phyloP scores from a whole-genome alignment of 2,797 vertebrate genomes.

The Sphenodon punctatus region DNA sequence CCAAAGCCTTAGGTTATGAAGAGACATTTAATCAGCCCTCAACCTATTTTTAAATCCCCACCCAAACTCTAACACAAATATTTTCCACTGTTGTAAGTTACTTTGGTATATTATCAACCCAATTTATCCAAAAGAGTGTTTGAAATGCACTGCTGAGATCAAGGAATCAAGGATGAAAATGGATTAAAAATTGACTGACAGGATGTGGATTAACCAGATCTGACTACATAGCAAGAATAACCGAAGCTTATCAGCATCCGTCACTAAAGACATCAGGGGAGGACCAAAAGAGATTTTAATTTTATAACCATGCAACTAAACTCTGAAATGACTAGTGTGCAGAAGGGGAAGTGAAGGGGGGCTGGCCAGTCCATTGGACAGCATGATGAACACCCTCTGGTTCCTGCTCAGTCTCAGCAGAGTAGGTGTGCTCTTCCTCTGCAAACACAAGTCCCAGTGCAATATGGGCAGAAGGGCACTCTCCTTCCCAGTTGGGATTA shows the following conservation, averaged over 20 bases:
- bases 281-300: not conserved
- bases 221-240: not conserved
- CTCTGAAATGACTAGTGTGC: not conserved
- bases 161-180: not conserved
- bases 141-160: not conserved
- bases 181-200: not conserved
- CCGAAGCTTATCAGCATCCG: not conserved
- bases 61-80: too few relatives aligned
- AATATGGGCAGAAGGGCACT: too few relatives aligned
- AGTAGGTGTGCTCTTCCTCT: too few relatives aligned
- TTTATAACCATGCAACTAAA: not conserved
- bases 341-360: not conserved
- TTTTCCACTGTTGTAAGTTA: too few relatives aligned
- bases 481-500: too few relatives aligned
- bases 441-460: too few relatives aligned
- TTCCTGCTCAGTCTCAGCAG: too few relatives aligned
- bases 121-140: not conserved
- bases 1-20: not conserved
- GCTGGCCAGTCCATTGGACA: too few relatives aligned
- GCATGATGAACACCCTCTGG: too few relatives aligned
- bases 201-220: conserved; percentile 14
- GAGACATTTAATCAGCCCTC: not conserved
- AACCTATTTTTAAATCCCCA: too few relatives aligned
- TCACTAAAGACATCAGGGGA: not conserved
- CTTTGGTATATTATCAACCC: too few relatives aligned